Percentiles rank a stretch among this genome's conserved stretches.
Conservation (phyloP, 1,140 invertebrate genomes). For the Phthorimaea operculella region DNA sequence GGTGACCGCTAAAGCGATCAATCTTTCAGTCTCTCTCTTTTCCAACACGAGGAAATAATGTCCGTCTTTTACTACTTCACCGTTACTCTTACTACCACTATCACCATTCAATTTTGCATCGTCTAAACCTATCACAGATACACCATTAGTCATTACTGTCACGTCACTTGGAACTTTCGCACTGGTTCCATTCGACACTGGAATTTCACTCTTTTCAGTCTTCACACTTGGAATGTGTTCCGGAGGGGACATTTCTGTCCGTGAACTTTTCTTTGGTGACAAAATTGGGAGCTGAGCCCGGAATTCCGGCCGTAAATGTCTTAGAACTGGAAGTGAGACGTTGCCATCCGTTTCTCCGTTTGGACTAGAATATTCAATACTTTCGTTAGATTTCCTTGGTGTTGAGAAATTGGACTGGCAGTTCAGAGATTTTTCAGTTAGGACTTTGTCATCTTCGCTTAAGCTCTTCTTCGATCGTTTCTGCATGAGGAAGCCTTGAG, state of each 20-base stretch:
- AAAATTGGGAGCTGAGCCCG: constrained; percentile 81
- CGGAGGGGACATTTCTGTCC: constrained; percentile 39
- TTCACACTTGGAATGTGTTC: constrained; percentile 48
- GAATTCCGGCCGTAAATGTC: constrained; percentile 86
- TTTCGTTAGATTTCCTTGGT: constrained; percentile 36
- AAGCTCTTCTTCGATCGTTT: constrained; percentile 65
- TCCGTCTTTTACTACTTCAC: constrained; percentile 70
- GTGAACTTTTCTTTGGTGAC: constrained; percentile 68
- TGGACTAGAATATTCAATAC: constrained; percentile 45
- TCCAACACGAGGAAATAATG: constrained; percentile 81
- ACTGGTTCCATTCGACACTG: neutral
- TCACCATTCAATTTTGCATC: constrained; percentile 30
- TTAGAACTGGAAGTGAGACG: constrained; percentile 76
- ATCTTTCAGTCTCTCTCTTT: constrained; percentile 76
- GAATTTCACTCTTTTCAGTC: constrained; percentile 33
- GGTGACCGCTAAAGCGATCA: constrained; percentile 74
- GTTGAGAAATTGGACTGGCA: constrained; percentile 38
- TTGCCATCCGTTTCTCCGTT: constrained; percentile 42
- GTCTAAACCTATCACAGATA: constrained; percentile 60
- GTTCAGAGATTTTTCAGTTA: constrained; percentile 57
- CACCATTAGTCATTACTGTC: constrained; percentile 42
- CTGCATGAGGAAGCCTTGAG: constrained; percentile 82
- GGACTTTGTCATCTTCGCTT: constrained; percentile 52
- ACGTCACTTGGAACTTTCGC: constrained; percentile 20
- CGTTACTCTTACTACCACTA: constrained; percentile 31